Base-by-base conservation (phyloP, 1,140 invertebrate species). In the Drosophila orena region DNA sequence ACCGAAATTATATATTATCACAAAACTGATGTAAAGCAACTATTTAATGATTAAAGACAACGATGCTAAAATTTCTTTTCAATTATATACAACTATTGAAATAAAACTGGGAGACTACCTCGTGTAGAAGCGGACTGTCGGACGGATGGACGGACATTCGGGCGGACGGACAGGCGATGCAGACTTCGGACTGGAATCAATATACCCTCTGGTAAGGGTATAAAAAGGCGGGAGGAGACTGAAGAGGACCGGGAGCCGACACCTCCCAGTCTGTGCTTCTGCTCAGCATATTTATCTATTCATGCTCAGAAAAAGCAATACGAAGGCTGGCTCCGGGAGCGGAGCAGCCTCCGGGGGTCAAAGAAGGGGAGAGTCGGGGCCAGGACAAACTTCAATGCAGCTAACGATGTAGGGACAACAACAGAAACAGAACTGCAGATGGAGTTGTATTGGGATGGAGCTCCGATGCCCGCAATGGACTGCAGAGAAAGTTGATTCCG, bases 241-340 rank as follows among this genome's bases (percentile, higher is more conserved):
- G 64, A 17, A 30, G 49, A 38, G 46, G 46, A 47, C 58, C 57
- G 53, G 24, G 44, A 54, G 27, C 57, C 77, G 58, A 77, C 81
- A 76, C 79, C 71, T 72, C 58, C 59, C 61, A 49, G 42, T 71
- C 62, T 56, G 49, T 60, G 71, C 60, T 70, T 37, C 72, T 70
- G 43, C 72, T 80, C 78, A 66, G 70, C 79, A 77, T 89, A 88
- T 88, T 88, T 88, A 88, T 88, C 84, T 88, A 88, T 88, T 88
- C 84, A 88, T 89, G 84, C 84, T 84, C 80, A 49, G 72, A 84
- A 84, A 89, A 88, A 84, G 77, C 79, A 83, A 89, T 89, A 83
- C 84, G 65, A 53, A 77, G 49, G 46, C 53, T 34, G 52, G 70
- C 17, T 30, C 50, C 3, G 46, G 58, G 43, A 43, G 34, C 17